Evolutionary conservation across 1,140 invertebrate species (phyloP).

Genomic region (Papilio machaon): DNA sequence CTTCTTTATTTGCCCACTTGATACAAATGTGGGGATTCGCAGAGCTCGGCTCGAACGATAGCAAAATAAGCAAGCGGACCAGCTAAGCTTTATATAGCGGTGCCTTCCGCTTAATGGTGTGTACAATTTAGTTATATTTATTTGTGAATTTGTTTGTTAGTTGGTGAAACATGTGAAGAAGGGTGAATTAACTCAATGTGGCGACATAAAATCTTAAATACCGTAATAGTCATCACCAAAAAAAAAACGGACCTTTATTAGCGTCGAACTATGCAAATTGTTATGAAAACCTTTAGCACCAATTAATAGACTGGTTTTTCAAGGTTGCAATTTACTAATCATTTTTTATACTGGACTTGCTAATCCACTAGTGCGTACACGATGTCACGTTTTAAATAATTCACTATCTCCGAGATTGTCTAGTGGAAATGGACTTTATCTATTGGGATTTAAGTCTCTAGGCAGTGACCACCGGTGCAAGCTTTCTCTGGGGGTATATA

Average conservation of each 20-base stretch:
- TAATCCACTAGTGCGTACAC: background rate
- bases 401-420: background rate
- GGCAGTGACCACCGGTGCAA: background rate
- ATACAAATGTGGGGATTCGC: slow-evolving; percentile 74
- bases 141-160: background rate
- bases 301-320: background rate
- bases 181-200: background rate
- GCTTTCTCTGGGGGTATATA: background rate
- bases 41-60: slow-evolving; percentile 47
- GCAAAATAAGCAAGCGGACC: slow-evolving; percentile 48
- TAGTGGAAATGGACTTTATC: background rate
- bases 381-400: background rate
- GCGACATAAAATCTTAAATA: background rate
- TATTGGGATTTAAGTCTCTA: slow-evolving; percentile 3
- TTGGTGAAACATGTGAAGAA: background rate
- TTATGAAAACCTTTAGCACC: background rate
- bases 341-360: background rate
- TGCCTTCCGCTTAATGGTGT: slow-evolving; percentile 30
- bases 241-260: no score
- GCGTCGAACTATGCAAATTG: no score
- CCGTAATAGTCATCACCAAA: background rate
- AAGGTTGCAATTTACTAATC: background rate
- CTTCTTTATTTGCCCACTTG: slow-evolving; percentile 80
- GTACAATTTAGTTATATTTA: slow-evolving; percentile 11
- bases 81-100: slow-evolving; percentile 40